Evolutionary conservation across 2,113 vertebrate species (phyloP).

Genomic region (Eptesicus fuscus): DNA sequence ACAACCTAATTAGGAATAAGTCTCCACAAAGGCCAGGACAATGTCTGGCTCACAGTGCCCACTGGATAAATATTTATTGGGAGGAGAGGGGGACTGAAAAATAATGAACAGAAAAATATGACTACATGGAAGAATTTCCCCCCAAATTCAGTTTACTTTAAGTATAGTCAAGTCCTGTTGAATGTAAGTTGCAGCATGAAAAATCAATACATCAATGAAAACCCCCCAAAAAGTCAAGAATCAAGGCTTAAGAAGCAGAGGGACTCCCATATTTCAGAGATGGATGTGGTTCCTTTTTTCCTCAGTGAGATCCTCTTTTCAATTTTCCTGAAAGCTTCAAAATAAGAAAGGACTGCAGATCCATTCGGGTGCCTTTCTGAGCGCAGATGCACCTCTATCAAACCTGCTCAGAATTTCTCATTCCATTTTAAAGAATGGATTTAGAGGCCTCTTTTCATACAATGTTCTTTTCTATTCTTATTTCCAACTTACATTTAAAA

Average conservation of each 20-base stretch:
- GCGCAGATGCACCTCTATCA: neutral
- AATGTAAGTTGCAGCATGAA: neutral
- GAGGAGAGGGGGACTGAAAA: neutral
- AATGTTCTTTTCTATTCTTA: slow-evolving; percentile 28
- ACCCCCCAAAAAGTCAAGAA: neutral
- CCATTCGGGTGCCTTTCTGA: neutral
- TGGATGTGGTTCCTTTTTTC: neutral
- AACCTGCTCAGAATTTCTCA: slow-evolving; percentile 11
- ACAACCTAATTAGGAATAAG: neutral
- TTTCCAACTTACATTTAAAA: neutral
- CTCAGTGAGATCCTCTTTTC: slow-evolving; percentile 28
- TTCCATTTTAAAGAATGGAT: neutral
- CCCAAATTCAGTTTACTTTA: neutral
- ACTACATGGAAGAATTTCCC: neutral
- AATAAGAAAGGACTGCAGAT: neutral
- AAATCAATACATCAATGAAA: slow-evolving; percentile 37
- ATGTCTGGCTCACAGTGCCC: neutral
- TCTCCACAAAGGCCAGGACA: neutral
- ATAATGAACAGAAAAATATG: neutral
- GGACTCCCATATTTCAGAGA: neutral
- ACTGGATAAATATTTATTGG: neutral
- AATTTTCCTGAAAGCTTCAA: slow-evolving; percentile 49
- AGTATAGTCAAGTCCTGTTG: neutral
- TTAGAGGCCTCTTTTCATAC: neutral
- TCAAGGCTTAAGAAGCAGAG: neutral